Conservation (phyloP, 2,888 invertebrate species). For the Sinohyriopsis cumingii region DNA sequence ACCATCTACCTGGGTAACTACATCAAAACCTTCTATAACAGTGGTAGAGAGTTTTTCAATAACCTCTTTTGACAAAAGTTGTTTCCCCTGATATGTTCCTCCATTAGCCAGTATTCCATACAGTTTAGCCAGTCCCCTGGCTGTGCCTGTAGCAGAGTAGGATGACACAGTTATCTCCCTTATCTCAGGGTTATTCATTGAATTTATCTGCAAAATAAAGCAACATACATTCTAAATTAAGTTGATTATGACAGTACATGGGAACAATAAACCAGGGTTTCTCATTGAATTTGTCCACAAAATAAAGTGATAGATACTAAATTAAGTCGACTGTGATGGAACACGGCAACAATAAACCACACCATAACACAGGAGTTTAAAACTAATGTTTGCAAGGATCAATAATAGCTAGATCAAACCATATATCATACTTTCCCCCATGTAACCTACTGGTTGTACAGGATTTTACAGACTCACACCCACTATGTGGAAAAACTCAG, state of each 20-base stretch:
- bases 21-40: not conserved
- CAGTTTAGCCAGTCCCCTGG: slow-evolving; percentile 60
- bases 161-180: slow-evolving; percentile 57
- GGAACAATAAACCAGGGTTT: slow-evolving; percentile 28
- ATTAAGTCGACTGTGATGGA: no score
- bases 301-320: not conserved
- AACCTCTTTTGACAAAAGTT: slow-evolving; percentile 15
- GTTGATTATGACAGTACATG: no score
- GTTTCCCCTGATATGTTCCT: slow-evolving; percentile 32
- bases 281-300: slow-evolving; percentile 15
- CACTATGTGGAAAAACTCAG: no score
- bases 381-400: no score
- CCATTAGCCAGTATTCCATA: slow-evolving; percentile 60
- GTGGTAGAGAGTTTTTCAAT: slow-evolving; percentile 12
- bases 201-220: slow-evolving; percentile 14
- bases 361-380: no score
- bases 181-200: slow-evolving; percentile 50
- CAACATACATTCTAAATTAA: no score
- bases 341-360: no score
- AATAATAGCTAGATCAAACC: no score
- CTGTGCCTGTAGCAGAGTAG: slow-evolving; percentile 61
- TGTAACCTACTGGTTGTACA: no score
- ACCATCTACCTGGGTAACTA: no score
- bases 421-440: no score
- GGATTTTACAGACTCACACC: no score